phyloP scores from a whole-genome alignment of 2,113 vertebrate species.

The Rhinopomastus cyanomelas region DNA sequence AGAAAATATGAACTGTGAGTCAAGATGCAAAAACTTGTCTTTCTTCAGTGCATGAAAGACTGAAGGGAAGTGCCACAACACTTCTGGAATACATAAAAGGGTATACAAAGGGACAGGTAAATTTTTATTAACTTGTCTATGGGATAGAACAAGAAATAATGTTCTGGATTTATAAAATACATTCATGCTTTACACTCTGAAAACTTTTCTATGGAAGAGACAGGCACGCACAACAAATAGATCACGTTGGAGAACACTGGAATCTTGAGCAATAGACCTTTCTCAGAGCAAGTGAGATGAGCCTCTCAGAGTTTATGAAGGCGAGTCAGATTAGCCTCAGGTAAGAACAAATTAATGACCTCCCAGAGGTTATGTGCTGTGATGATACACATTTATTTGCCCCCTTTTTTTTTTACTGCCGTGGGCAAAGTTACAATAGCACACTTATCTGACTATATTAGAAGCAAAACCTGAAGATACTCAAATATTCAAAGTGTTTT shows the following conservation, averaged over 20 bases:
- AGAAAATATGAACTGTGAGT: not conserved
- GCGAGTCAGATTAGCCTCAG: not conserved
- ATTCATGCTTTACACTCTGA: not conserved
- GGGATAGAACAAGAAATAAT: not conserved
- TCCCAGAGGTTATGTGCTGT: not conserved
- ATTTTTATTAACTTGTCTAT: not conserved
- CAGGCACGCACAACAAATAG: not conserved
- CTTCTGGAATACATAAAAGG: not conserved
- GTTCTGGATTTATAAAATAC: not conserved
- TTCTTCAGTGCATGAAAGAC: not conserved
- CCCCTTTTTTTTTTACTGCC: not conserved
- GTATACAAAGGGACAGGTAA: not conserved
- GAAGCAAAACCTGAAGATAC: not conserved
- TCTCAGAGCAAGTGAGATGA: not conserved
- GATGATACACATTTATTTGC: not conserved
- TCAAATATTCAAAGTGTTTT: not conserved
- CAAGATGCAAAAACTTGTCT: not conserved
- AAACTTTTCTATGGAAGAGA: not conserved
- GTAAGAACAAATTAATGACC: not conserved
- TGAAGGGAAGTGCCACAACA: not conserved
- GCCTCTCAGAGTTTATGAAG: not conserved
- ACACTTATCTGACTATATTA: not conserved
- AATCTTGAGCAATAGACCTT: not conserved
- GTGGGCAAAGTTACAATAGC: not conserved
- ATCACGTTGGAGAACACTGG: not conserved